Conservation (phyloP, 2,888 invertebrate genomes). For the Ommatoiulus sabulosus region DNA sequence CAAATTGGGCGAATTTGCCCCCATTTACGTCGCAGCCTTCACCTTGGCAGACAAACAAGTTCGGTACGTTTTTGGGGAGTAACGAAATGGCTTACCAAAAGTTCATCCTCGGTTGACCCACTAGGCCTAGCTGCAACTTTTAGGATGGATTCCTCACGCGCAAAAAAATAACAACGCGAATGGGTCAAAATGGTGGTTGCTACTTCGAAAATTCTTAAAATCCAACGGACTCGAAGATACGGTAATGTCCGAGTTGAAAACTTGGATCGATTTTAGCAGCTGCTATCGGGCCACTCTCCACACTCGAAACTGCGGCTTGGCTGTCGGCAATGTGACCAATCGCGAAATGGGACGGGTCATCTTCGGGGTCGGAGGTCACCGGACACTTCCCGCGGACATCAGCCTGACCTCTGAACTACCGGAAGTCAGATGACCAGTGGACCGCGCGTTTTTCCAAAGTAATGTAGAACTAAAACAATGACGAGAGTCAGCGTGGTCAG, state of each 20-base stretch:
- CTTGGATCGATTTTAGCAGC: not conserved
- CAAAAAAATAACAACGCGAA: not conserved
- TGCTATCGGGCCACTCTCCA: not conserved
- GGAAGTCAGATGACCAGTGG: too few relatives aligned
- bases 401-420: not conserved
- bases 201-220: not conserved
- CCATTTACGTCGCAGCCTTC: not conserved
- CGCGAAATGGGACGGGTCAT: not conserved
- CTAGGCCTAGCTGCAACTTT: conserved; percentile 12
- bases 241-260: too few relatives aligned
- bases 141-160: not conserved
- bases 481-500: too few relatives aligned
- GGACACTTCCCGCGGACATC: not conserved
- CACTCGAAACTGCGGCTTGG: not conserved
- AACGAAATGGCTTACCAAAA: not conserved
- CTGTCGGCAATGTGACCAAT: not conserved
- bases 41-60: not conserved
- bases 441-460: too few relatives aligned
- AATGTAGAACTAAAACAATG: not conserved
- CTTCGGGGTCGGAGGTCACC: not conserved
- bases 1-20: not conserved
- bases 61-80: not conserved
- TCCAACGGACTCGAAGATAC: not conserved
- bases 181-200: not conserved
- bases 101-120: conserved; percentile 24